phyloP scores from a whole-genome alignment of 2,888 invertebrate genomes.

The Platypus cylindrus region DNA sequence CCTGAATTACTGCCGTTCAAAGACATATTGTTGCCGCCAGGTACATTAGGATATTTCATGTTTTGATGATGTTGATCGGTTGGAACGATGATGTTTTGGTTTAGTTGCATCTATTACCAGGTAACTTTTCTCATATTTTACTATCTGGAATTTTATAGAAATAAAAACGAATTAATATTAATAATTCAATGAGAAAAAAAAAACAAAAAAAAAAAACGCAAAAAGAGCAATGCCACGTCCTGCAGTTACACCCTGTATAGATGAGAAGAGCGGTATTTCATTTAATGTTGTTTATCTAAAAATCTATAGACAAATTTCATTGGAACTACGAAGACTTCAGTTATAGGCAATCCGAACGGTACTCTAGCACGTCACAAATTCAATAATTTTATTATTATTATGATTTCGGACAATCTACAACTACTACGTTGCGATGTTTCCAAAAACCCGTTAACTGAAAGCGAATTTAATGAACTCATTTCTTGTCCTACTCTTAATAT shows the following conservation, averaged over 20 bases:
- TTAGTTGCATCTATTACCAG: no score
- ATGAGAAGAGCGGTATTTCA: no score
- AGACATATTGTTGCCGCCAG: conserved; percentile 33
- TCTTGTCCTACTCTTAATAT: conserved; percentile 26
- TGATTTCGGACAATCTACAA: conserved; percentile 11
- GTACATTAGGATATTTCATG: conserved; percentile 36
- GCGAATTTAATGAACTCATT: conserved; percentile 31
- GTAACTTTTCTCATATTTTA: no score
- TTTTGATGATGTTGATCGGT: conserved; percentile 8
- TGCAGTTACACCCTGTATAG: no score
- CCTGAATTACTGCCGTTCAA: conserved; percentile 32
- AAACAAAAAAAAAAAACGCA: background rate
- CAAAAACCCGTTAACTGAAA: conserved; percentile 30
- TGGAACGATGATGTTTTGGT: conserved; percentile 10
- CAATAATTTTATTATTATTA: no score
- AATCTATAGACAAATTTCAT: no score
- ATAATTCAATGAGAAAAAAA: no score
- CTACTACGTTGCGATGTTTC: conserved; percentile 14
- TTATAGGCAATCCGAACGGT: no score
- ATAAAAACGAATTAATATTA: no score
- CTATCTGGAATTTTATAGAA: no score
- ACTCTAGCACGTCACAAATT: conserved; percentile 22
- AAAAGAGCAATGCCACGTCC: background rate
- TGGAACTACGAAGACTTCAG: no score
- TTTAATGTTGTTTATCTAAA: no score